These are phyloP conservation scores for Leptinotarsa texana DNA, from an alignment of 1,140 invertebrate species.

Conservation along the genomic window DNA sequence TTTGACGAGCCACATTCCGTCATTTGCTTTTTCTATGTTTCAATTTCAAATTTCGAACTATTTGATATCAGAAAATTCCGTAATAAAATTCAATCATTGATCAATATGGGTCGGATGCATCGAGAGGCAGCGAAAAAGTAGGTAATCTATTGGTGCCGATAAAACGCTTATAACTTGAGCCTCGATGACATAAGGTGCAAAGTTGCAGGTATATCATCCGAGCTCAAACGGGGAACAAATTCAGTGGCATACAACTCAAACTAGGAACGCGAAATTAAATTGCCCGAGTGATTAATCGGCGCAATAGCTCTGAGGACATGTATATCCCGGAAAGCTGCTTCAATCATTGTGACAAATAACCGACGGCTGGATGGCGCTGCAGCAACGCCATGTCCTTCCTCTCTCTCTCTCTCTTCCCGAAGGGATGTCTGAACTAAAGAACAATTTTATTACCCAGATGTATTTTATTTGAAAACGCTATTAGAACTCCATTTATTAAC, in stretches of 20 bases:
- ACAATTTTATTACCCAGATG: constrained; percentile 34
- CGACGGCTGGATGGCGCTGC: constrained; percentile 35
- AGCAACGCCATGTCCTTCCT: neutral
- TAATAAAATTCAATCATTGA: too few relatives aligned
- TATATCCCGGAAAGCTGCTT: constrained; percentile 50
- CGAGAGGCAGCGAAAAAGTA: too few relatives aligned
- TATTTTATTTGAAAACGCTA: constrained; percentile 22
- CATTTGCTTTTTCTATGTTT: too few relatives aligned
- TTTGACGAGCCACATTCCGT: too few relatives aligned
- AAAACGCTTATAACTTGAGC: neutral
- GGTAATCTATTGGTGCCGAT: neutral
- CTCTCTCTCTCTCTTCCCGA: neutral
- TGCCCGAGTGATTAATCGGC: constrained; percentile 51
- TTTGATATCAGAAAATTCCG: too few relatives aligned
- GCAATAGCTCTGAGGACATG: constrained; percentile 51
- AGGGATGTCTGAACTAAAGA: constrained; percentile 26
- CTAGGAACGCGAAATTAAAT: constrained; percentile 45
- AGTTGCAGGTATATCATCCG: constrained; percentile 13
- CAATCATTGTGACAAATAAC: constrained; percentile 54
- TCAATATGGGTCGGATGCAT: too few relatives aligned
- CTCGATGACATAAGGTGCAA: constrained; percentile 13
- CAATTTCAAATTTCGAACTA: too few relatives aligned
- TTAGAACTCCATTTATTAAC: neutral
- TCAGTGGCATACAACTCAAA: constrained; percentile 35
- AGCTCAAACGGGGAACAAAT: constrained; percentile 27